Base-by-base conservation (phyloP, 2,797 vertebrate genomes). In the Lemur catta region DNA sequence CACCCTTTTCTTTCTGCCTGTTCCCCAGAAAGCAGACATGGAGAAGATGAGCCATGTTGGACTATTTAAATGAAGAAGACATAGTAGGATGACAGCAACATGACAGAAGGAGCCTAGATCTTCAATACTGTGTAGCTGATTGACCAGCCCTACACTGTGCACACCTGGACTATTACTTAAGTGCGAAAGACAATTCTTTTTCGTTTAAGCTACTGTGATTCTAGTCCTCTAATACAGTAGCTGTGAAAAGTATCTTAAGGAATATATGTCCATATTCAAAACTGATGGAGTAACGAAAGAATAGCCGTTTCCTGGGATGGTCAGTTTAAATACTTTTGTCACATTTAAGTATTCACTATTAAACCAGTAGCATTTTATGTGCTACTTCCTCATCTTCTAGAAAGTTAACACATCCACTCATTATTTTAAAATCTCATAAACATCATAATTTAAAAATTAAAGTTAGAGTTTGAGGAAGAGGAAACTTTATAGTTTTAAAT, bases 371-470 rank as follows among this genome's bases (percentile, higher is more conserved):
- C 26, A n/a, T 75, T 52, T 91, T 63, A 84, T 11, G 0, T 43
- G 22, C n/a, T 35, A 7, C 9, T 52, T 11, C n/a, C 6, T 75
- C n/a, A n/a, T n/a, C 30, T 88, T 0, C 10, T 20, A 22, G 30
- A 84, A 81, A 94, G 30, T 6, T 46, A 52, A 46, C 5, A 20
- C 3, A 50, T 10, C 88, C 61, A 46, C 65, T 72, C 24, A n/a
- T 38, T 67, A 86, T 80, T 93, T 89, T 59, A 35, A 72, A 85
- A 48, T 7, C 7, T 84, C 17, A 75, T 76, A 90, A 86, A 85
- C 1, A 0, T 89, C 35, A 4, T 92, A 41, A 61, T 55, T 87
- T 78, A 75, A 87, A 91, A 89, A 22, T n/a, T 17, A 82, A 67
- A 18, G 35, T 78, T 85, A 33, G 50, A 93, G 6, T 7, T 75